Base-by-base conservation (phyloP, 2,113 vertebrate species). In the Mastomys natalensis region DNA sequence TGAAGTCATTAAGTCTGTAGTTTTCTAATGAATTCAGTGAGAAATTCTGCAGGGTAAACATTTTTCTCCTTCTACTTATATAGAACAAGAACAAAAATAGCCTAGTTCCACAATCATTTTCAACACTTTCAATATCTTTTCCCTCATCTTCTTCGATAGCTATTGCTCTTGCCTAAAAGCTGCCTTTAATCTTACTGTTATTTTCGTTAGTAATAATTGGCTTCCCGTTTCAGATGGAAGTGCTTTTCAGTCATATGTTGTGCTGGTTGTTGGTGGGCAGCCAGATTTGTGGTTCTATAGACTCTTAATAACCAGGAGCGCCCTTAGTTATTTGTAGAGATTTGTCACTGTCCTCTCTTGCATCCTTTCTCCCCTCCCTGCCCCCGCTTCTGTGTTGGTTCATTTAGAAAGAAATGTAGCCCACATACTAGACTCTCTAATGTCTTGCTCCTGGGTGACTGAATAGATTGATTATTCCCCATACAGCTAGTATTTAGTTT, bases 31-130 rank as follows among this genome's bases (percentile, higher is more conserved):
- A 66, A 53, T 87, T 87, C 40, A 84, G 40, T 34, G 77, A 87
- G 64, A 88, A 88, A 58, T 22, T 81, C 22, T 86, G 70, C 6
- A 5, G 55, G 10, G 9, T 45, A 78, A 84, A 87, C 15, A 55
- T 66, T 62, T 22, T 70, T 45, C 66, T 37, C 1, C 0, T 82
- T 40, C 13, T 11, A 9, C 13, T 92, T 82, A 91, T 58, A 34
- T 72, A 91, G 62, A 85, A 66, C 31, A 95, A 84, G 55, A 70
- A 64, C 43, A 87, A 95, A 77, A 51, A 21, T 62, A 60, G 80
- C 40, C 53, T 64, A 55, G 43, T 29, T 90, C 87, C 34, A 51
- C 19, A 24, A 72, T 58, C 43, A 7, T 66, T 76, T 94, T 89
- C 53, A 91, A 40, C 29, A 73, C 11, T 85, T 86, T 62, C 12